Evolutionary conservation across 2,113 vertebrate genomes (phyloP).

Genomic region (Seriola quinqueradiata): DNA sequence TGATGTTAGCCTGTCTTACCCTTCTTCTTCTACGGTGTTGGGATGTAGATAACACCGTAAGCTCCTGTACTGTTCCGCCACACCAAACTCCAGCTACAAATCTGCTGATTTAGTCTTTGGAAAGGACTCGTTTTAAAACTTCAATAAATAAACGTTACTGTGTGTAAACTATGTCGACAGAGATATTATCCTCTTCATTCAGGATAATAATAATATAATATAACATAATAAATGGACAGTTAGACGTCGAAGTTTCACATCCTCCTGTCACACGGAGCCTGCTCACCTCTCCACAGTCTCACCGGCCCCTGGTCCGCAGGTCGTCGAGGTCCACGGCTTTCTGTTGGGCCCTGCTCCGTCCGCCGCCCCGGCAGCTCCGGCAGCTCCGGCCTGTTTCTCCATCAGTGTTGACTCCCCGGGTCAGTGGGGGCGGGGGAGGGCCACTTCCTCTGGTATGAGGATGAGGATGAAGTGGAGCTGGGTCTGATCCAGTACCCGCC

Average conservation of each 20-base stretch:
- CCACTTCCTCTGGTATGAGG: not conserved
- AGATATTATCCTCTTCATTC: not conserved
- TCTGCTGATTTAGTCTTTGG: not conserved
- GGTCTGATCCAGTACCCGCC: not conserved
- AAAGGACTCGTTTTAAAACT: not conserved
- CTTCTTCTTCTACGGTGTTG: no score
- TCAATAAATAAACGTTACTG: not conserved
- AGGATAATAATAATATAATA: not conserved
- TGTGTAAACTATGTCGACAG: not conserved
- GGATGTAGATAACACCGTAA: no score
- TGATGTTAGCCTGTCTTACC: no score
- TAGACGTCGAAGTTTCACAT: not conserved
- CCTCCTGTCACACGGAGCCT: no score
- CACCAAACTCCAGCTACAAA: not conserved
- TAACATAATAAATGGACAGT: no score
- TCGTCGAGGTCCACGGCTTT: slow-evolving; percentile 41
- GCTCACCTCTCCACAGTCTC: slow-evolving; percentile 62
- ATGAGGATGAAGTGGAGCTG: not conserved
- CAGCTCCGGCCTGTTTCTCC: slow-evolving; percentile 59
- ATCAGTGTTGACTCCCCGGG: slow-evolving; percentile 35
- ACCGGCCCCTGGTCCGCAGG: not conserved
- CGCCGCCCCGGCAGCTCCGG: slow-evolving; percentile 27
- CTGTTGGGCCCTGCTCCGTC: slow-evolving; percentile 57
- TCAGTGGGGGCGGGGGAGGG: not conserved
- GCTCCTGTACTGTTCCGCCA: no score